Evolutionary conservation across 2,888 invertebrate genomes (phyloP).

Genomic region (Aradus depressus): DNA sequence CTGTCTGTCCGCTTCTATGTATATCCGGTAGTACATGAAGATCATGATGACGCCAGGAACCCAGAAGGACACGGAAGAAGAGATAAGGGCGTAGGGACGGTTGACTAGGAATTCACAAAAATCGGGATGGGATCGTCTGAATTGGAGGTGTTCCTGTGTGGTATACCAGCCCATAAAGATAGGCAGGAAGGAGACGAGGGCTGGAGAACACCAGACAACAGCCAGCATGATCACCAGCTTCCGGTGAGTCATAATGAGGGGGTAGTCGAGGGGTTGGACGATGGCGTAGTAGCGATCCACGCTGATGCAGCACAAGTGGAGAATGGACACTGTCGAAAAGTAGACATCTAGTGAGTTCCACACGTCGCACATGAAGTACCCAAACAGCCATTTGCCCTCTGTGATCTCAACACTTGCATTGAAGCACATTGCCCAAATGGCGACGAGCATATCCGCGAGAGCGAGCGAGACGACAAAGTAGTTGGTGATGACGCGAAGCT

Average conservation of each 20-base stretch:
- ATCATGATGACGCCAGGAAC: constrained; percentile 88
- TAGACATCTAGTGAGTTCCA: constrained; percentile 95
- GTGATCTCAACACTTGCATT: constrained; percentile 81
- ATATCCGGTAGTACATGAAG: constrained; percentile 82
- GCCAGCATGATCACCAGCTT: constrained; percentile 70
- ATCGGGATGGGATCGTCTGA: constrained; percentile 35
- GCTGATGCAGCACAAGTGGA: constrained; percentile 87
- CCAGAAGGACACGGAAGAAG: constrained; percentile 87
- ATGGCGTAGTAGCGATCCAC: constrained; percentile 85
- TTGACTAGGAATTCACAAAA: constrained; percentile 74
- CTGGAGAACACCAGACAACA: constrained; percentile 85
- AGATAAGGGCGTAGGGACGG: constrained; percentile 73
- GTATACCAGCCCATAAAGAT: constrained; percentile 95
- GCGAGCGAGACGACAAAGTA: constrained; percentile 93
- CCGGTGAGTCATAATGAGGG: constrained; percentile 79
- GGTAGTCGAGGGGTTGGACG: constrained; percentile 86
- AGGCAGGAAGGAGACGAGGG: constrained; percentile 83
- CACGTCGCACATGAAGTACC: constrained; percentile 85
- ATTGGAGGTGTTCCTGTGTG: constrained; percentile 59
- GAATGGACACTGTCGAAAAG: constrained; percentile 83
- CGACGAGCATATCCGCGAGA: constrained; percentile 87
- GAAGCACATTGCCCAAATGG: constrained; percentile 88
- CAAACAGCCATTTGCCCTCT: constrained; percentile 69
- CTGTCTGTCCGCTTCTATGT: constrained; percentile 72
- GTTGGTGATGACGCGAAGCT: constrained; percentile 76